Base-by-base conservation (phyloP, 2,113 vertebrate genomes). In the Charadrius vociferus region DNA sequence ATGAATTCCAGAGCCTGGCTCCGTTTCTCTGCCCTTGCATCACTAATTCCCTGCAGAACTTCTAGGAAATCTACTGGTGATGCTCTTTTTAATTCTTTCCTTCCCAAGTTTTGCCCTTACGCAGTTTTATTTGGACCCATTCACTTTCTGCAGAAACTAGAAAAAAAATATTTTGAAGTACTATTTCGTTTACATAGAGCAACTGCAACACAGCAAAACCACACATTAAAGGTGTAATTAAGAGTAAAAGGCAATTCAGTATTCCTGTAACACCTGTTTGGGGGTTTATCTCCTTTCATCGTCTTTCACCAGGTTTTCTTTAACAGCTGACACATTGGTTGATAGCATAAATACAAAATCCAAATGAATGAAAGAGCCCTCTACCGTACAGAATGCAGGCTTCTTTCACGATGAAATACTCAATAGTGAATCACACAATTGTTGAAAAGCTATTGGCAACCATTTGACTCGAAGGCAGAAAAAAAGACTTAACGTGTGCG, bases 391-490 rank as follows among this genome's bases (percentile, higher is more conserved):
- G 79, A 83, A 56, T 4, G 14, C 65, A 50, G 82, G 41, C 47
- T 82, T 29, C 37, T 80, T 36, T 86, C n/a, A 10, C 1, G 7
- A 34, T 47, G 23, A 27, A 70, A 52, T 32, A 8, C 52, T 89
- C 78, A 77, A 53, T 20, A 86, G 58, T 88, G 94, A 97, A 94
- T 95, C 37, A 62, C 7, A 4, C 87, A 43, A 83, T 94, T 97
- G 91, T 92, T 95, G 71, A 49, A 49, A 55, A 94, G 62, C 74
- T 61, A 1, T 32, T 93, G 93, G 89, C 70, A 91, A 86, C 39
- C 9, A 3, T 32, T 91, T 45, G 58, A 90, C 37, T 50, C 3
- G 1, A 78, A 94, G 82, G 67, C 22, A 3, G 18, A 39, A 45
- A 59, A 59, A 53, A 75, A 79, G 53, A 14, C 34, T 53, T 39